phyloP scores from a whole-genome alignment of 2,797 vertebrate genomes.

The Natrix natrix region DNA sequence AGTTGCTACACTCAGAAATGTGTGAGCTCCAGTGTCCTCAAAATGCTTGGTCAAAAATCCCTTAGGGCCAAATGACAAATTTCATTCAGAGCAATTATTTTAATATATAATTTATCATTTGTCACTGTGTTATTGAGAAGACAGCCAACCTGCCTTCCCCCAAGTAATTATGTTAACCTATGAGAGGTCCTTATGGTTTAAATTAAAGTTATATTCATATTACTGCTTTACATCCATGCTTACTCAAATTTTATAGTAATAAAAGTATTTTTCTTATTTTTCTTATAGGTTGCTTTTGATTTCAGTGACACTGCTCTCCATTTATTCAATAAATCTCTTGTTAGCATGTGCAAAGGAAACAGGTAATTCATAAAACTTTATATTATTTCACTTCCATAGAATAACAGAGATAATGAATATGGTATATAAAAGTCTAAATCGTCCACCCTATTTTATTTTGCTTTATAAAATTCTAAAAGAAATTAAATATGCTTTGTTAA shows the following conservation, averaged over 20 bases:
- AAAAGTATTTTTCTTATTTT: constrained; percentile 31
- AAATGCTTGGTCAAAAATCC: neutral
- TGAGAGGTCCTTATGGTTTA: neutral
- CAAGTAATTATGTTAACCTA: neutral
- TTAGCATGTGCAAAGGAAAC: constrained; percentile 77
- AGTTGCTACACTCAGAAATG: neutral
- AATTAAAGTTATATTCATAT: neutral
- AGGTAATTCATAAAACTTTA: constrained; percentile 66
- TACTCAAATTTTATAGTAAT: neutral
- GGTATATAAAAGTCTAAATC: constrained; percentile 19
- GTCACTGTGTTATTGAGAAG: neutral
- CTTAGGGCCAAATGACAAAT: neutral
- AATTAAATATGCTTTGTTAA: neutral
- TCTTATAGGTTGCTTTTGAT: constrained; percentile 74
- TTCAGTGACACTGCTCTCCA: constrained; percentile 74
- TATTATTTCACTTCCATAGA: constrained; percentile 23
- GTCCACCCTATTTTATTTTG: neutral
- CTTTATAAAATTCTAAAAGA: constrained; percentile 21
- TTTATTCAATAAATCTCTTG: constrained; percentile 80
- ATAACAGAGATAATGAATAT: constrained; percentile 25
- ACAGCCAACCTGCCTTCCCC: neutral
- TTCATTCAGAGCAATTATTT: neutral
- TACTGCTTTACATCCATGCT: neutral
- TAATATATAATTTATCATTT: neutral
- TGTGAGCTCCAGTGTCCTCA: neutral